Conservation (phyloP, 2,113 vertebrate species). For the Copsychus sechellarum region DNA sequence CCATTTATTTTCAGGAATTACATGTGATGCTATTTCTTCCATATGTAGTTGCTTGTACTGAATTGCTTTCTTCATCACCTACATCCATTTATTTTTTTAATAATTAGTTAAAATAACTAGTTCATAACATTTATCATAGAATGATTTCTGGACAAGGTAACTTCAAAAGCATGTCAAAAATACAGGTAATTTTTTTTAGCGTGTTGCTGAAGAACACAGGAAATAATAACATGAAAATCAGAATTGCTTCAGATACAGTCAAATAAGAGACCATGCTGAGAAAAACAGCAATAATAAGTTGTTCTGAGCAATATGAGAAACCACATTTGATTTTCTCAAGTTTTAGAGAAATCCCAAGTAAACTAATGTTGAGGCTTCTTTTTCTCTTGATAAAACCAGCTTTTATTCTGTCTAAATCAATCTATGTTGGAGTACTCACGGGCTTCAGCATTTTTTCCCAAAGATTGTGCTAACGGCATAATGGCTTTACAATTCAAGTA, state of each 20-base stretch:
- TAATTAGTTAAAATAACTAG: neutral
- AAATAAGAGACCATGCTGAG: neutral
- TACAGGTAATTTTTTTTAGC: neutral
- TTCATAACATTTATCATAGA: neutral
- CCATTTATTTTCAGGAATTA: constrained; percentile 4
- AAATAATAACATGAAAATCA: neutral
- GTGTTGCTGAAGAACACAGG: neutral
- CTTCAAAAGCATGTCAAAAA: neutral
- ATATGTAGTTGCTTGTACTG: neutral
- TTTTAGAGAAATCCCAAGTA: neutral
- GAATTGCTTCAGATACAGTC: neutral
- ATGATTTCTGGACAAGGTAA: neutral
- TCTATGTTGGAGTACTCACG: neutral
- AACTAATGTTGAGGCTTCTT: neutral
- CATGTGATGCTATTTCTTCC: constrained; percentile 2
- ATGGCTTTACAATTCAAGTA: neutral
- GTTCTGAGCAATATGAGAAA: neutral
- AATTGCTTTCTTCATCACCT: neutral
- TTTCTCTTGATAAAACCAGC: neutral
- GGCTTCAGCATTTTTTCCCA: neutral
- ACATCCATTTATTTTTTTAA: neutral
- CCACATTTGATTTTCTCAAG: neutral
- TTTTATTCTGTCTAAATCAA: neutral
- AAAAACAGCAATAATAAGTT: neutral
- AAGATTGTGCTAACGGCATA: neutral